These are phyloP conservation scores for Penaeus chinensis DNA, from an alignment of 1,140 invertebrate genomes.

Conservation along the genomic window DNA sequence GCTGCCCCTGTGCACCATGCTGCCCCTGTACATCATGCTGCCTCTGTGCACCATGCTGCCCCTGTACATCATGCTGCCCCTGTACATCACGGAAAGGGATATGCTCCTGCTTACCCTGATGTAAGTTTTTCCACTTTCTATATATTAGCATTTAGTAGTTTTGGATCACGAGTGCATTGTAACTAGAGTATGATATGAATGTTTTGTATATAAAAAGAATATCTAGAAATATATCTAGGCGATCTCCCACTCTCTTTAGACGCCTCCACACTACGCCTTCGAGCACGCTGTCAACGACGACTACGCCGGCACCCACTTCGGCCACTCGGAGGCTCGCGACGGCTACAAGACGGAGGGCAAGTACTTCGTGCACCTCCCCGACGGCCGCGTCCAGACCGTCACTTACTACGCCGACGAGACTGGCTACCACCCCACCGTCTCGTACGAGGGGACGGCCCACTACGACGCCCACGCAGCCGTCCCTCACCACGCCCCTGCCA, in stretches of 20 bases:
- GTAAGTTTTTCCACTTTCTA: no score
- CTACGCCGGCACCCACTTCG: conserved; percentile 11
- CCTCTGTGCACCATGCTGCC: no score
- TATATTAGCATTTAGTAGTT: no score
- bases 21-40: no score
- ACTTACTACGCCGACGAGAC: conserved; percentile 17
- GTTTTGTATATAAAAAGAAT: not conserved
- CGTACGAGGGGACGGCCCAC: not conserved
- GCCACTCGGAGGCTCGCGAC: conserved; percentile 1
- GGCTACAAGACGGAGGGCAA: conserved; percentile 1
- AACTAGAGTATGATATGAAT: no score
- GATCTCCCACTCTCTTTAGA: not conserved
- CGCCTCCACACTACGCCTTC: not conserved
- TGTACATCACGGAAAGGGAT: no score
- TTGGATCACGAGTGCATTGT: no score
- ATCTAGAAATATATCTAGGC: not conserved
- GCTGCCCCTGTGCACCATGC: no score
- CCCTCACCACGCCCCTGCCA: no score
- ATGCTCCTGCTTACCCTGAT: no score
- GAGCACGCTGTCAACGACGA: conserved; percentile 1
- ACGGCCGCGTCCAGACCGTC: conserved; percentile 9
- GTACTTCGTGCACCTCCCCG: conserved; percentile 1
- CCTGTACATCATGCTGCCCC: no score
- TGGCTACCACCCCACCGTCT: conserved; percentile 9
- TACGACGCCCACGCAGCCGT: not conserved